Percentiles rank a stretch among this genome's conserved stretches.
These are phyloP conservation scores for Venustoraphidia nigricollis DNA, from an alignment of 2,888 invertebrate genomes.

Conservation along the genomic window DNA sequence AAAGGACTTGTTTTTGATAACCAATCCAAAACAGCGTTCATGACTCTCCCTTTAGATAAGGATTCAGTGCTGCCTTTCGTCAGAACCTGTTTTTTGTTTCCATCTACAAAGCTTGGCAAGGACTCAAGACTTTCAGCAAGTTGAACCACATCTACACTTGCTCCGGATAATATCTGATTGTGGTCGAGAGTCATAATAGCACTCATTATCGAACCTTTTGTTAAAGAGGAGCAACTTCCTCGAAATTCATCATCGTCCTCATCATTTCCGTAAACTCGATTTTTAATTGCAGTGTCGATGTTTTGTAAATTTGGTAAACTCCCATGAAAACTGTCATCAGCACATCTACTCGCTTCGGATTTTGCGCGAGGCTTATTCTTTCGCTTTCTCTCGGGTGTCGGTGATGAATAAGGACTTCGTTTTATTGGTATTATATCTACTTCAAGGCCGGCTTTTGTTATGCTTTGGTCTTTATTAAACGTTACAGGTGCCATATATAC, in stretches of 20 bases:
- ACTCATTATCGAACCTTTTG: constrained; percentile 19
- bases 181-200: constrained; percentile 22
- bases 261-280: too few relatives aligned
- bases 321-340: constrained; percentile 18
- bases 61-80: constrained; percentile 4
- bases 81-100: too few relatives aligned
- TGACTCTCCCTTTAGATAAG: constrained; percentile 21
- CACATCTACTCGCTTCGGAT: constrained; percentile 18
- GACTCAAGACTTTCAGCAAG: too few relatives aligned
- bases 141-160: too few relatives aligned
- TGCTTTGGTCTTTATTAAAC: constrained; percentile 32
- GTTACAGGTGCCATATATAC: constrained; percentile 30
- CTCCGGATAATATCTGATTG: too few relatives aligned
- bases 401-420: constrained; percentile 27
- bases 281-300: not conserved
- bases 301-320: constrained; percentile 23
- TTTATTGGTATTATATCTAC: constrained; percentile 29
- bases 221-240: not conserved
- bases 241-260: too few relatives aligned
- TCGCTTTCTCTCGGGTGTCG: constrained; percentile 17
- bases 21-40: constrained; percentile 26
- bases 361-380: constrained; percentile 19
- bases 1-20: constrained; percentile 22
- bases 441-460: constrained; percentile 39
- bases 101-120: too few relatives aligned